Conservation (phyloP, 2,797 vertebrate species). For the Enteromius trimaculatus region DNA sequence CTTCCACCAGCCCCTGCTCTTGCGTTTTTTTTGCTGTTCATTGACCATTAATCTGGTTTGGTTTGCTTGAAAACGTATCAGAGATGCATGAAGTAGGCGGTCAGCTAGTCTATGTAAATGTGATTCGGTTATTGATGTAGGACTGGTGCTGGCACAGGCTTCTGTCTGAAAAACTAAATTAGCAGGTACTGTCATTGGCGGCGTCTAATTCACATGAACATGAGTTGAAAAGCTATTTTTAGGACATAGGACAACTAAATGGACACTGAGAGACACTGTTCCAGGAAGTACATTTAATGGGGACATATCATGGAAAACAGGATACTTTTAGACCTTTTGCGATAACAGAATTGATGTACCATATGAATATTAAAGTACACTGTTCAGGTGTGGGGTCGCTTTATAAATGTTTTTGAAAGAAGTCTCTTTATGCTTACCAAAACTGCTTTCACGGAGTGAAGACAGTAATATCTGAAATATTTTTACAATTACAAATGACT, state of each 20-base stretch:
- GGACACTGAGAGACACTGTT: conserved; percentile 13
- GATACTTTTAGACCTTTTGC: neutral
- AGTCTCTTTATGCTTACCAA: neutral
- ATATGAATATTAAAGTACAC: conserved; percentile 1
- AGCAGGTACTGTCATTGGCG: conserved; percentile 28
- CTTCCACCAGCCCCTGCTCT: conserved; percentile 64
- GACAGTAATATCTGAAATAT: neutral
- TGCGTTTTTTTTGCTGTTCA: conserved; percentile 59
- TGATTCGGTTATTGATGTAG: conserved; percentile 42
- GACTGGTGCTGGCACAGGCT: conserved; percentile 16
- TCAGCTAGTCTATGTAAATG: conserved; percentile 46
- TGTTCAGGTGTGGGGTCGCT: neutral
- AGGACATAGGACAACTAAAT: conserved; percentile 35
- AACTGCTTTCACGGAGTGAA: neutral
- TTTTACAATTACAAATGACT: neutral
- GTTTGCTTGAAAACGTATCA: conserved; percentile 61
- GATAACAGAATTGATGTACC: neutral
- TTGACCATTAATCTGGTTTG: conserved; percentile 67
- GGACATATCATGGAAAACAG: conserved; percentile 13
- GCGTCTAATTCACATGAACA: conserved; percentile 37
- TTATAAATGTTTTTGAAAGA: neutral
- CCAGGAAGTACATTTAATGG: conserved; percentile 22
- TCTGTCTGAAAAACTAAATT: conserved; percentile 35
- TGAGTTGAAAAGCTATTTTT: conserved; percentile 40
- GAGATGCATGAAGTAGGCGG: conserved; percentile 44